These are phyloP conservation scores for Lepidocyrtoides sp. DNA, from an alignment of 2,888 invertebrate species.

Conservation along the genomic window DNA sequence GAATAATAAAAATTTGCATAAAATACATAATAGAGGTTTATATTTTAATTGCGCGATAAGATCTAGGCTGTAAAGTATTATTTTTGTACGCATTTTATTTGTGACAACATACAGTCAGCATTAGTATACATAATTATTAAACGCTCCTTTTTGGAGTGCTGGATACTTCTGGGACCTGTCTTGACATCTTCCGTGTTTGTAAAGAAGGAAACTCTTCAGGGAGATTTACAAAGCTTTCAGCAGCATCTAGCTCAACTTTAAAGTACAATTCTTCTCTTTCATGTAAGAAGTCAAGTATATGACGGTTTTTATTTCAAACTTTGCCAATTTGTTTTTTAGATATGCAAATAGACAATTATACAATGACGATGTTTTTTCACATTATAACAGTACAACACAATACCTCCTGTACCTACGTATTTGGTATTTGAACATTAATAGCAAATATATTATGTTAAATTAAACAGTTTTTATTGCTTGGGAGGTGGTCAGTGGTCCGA, in stretches of 20 bases:
- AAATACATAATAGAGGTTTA: neutral
- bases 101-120: neutral
- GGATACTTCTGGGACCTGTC: slow-evolving; percentile 54
- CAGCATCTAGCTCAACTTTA: slow-evolving; percentile 33
- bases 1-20: neutral
- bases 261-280: slow-evolving; percentile 54
- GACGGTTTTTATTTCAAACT: too few relatives aligned
- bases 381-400: too few relatives aligned
- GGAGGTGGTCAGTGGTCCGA: too few relatives aligned
- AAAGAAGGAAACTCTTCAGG: neutral
- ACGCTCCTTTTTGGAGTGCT: neutral
- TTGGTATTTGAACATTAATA: too few relatives aligned
- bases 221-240: slow-evolving; percentile 48
- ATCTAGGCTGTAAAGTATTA: neutral
- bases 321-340: too few relatives aligned
- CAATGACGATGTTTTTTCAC: too few relatives aligned
- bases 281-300: slow-evolving; percentile 57
- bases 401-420: too few relatives aligned
- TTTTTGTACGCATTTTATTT: neutral
- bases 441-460: too few relatives aligned
- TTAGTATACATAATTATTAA: neutral
- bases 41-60: neutral
- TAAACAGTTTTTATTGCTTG: too few relatives aligned
- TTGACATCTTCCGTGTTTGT: slow-evolving; percentile 19
- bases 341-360: too few relatives aligned